Conservation (phyloP, 2,888 invertebrate genomes). For the Morpho helenor region DNA sequence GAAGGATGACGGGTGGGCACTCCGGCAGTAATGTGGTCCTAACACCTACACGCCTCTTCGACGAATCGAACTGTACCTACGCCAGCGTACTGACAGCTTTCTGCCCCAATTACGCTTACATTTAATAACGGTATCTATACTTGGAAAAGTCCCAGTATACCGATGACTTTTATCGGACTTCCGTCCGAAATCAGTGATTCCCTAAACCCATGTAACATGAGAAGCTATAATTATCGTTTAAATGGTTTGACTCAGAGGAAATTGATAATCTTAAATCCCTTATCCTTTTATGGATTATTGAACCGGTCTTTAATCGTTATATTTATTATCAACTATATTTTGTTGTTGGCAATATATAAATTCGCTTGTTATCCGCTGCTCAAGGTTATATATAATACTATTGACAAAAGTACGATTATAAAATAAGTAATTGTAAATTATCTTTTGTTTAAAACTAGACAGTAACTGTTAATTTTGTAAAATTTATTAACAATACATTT, state of each 20-base stretch:
- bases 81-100: constrained; percentile 52
- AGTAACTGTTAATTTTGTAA: too few relatives aligned
- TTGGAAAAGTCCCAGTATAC: constrained; percentile 22
- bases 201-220: constrained; percentile 5
- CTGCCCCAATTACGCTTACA: constrained; percentile 57
- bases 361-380: too few relatives aligned
- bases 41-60: constrained; percentile 70
- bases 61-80: constrained; percentile 64
- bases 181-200: not conserved
- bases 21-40: constrained; percentile 45
- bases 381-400: too few relatives aligned
- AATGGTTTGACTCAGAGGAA: constrained; percentile 4
- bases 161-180: constrained; percentile 5
- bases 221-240: not conserved
- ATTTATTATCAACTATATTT: too few relatives aligned
- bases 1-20: constrained; percentile 54
- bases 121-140: constrained; percentile 31
- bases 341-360: too few relatives aligned
- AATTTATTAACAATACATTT: too few relatives aligned
- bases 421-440: too few relatives aligned
- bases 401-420: too few relatives aligned
- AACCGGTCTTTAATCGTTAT: too few relatives aligned
- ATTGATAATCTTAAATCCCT: too few relatives aligned
- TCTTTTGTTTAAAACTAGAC: too few relatives aligned
- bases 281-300: too few relatives aligned